phyloP scores from a whole-genome alignment of 2,113 vertebrate genomes.

The Piprites chloris region DNA sequence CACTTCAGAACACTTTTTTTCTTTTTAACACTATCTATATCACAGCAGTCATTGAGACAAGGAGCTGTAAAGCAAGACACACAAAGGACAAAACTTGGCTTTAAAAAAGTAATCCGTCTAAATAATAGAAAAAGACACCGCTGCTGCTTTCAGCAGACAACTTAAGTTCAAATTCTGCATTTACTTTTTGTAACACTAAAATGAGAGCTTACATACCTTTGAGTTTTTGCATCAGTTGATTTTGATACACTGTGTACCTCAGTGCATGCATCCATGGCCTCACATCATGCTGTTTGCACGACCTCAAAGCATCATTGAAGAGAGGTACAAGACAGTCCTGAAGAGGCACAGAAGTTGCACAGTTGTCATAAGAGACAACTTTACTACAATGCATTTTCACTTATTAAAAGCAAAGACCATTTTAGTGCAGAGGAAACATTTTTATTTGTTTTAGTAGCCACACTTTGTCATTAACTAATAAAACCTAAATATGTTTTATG shows the following conservation, averaged over 20 bases:
- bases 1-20: not conserved
- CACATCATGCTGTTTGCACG: slow-evolving; percentile 94
- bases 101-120: not conserved
- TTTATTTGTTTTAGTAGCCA: not conserved
- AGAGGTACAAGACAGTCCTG: slow-evolving; percentile 93
- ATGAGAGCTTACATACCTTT: slow-evolving; percentile 75
- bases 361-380: not conserved
- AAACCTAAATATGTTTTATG: not conserved
- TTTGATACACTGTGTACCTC: slow-evolving; percentile 91
- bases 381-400: not conserved
- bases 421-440: not conserved
- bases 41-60: not conserved
- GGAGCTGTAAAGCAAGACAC: not conserved
- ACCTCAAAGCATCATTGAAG: slow-evolving; percentile 88
- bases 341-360: not conserved
- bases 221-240: slow-evolving; percentile 83
- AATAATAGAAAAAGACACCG: not conserved
- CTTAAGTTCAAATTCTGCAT: not conserved
- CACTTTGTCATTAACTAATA: not conserved
- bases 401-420: not conserved
- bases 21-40: not conserved
- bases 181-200: not conserved
- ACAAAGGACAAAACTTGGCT: not conserved
- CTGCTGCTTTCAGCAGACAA: not conserved
- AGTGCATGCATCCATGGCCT: slow-evolving; percentile 94